Evolutionary conservation across 2,113 vertebrate genomes (phyloP).

Genomic region (Dolichotis patagonum): DNA sequence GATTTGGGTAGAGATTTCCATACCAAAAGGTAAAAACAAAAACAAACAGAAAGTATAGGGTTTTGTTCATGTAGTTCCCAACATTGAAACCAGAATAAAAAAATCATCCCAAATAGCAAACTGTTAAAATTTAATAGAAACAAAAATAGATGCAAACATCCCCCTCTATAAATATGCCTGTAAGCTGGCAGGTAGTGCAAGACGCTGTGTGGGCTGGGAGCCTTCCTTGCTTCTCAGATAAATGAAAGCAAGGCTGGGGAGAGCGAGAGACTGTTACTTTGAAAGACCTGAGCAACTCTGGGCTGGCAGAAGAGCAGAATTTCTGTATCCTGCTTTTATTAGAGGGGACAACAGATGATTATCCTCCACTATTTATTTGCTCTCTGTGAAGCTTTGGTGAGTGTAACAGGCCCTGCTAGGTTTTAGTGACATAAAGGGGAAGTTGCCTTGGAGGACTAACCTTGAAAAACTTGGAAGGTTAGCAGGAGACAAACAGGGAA

Average conservation of each 20-base stretch:
- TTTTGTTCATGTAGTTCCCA: neutral
- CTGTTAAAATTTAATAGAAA: constrained; percentile 24
- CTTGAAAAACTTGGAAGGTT: constrained; percentile 13
- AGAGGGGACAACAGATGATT: neutral
- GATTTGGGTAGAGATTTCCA: neutral
- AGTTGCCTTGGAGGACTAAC: constrained; percentile 19
- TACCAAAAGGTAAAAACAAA: neutral
- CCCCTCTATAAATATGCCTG: neutral
- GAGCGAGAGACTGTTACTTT: neutral
- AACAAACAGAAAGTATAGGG: neutral
- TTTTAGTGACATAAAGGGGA: neutral
- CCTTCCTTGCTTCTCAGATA: neutral
- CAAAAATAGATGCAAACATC: neutral
- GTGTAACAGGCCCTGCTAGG: neutral
- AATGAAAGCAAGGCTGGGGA: neutral
- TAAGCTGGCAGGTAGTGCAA: neutral
- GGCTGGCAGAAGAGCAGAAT: neutral
- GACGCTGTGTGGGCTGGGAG: neutral
- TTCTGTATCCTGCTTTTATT: neutral
- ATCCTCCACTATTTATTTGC: neutral
- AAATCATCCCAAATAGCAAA: neutral
- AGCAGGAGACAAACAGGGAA: neutral
- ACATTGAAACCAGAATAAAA: neutral
- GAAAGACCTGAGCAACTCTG: neutral
- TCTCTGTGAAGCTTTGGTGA: neutral